These are phyloP conservation scores for Allobates femoralis DNA, from an alignment of 2,797 vertebrate species.

Conservation along the genomic window DNA sequence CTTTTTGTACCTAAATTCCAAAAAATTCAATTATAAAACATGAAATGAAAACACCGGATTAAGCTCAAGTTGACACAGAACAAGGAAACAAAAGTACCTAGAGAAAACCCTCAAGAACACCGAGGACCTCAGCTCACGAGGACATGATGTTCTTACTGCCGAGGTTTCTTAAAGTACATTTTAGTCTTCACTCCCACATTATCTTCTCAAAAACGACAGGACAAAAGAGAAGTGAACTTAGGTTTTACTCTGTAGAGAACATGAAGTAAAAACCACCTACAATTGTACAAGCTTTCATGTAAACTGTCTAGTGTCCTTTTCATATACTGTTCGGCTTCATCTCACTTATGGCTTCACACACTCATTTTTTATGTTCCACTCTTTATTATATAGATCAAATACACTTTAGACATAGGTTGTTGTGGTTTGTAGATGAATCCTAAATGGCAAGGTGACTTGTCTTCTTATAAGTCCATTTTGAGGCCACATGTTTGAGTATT, in stretches of 20 bases:
- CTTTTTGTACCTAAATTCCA: background rate
- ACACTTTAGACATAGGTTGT: background rate
- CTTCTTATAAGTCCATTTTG: no score
- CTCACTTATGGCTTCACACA: background rate
- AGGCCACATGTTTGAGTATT: no score
- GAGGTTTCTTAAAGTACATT: slow-evolving; percentile 13
- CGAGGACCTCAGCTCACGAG: background rate
- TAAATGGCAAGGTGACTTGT: background rate
- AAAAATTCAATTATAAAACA: background rate
- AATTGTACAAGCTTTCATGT: background rate
- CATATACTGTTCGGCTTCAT: background rate
- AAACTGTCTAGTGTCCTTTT: background rate
- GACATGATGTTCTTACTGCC: background rate
- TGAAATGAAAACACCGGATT: background rate
- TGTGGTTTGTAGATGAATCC: background rate
- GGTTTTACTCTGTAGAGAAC: background rate
- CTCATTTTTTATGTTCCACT: background rate
- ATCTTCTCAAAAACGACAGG: background rate
- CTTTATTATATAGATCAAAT: background rate
- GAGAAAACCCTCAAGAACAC: background rate
- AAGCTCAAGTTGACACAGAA: background rate
- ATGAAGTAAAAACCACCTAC: background rate
- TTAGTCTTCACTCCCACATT: background rate
- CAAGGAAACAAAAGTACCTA: background rate
- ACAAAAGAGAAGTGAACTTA: background rate